phyloP scores from a whole-genome alignment of 2,888 invertebrate genomes.

The Epinotia nisella region DNA sequence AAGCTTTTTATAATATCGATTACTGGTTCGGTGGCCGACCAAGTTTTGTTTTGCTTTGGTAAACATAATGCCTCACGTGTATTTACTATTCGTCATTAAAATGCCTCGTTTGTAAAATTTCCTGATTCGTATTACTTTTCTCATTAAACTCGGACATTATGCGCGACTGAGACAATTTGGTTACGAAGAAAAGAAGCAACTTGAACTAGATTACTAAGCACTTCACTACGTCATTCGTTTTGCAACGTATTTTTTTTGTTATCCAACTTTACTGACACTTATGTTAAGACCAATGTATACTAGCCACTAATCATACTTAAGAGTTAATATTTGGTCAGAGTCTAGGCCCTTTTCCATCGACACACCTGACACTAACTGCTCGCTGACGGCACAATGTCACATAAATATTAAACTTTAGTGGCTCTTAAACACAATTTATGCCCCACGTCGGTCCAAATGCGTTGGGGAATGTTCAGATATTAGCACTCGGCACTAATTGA shows the following conservation, averaged over 20 bases:
- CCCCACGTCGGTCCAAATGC: slow-evolving; percentile 32
- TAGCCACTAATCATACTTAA: slow-evolving; percentile 49
- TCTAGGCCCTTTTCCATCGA: slow-evolving; percentile 48
- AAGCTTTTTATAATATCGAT: background rate
- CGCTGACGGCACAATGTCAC: slow-evolving; percentile 56
- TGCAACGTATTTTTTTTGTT: too few species aligned
- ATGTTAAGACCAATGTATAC: slow-evolving; percentile 37
- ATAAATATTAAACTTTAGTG: slow-evolving; percentile 60
- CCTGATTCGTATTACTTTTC: too few species aligned
- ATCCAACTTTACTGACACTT: background rate
- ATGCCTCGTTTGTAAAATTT: too few species aligned
- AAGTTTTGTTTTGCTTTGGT: slow-evolving; percentile 1
- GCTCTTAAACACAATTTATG: slow-evolving; percentile 44
- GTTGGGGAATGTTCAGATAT: slow-evolving; percentile 31
- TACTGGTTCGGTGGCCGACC: background rate
- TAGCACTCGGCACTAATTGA: slow-evolving; percentile 40
- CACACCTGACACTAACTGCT: slow-evolving; percentile 51
- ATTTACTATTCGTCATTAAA: too few species aligned
- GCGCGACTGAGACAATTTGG: too few species aligned
- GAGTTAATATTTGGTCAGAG: slow-evolving; percentile 33
- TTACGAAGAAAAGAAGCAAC: background rate
- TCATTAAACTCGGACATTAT: too few species aligned
- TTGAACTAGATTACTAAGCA: background rate
- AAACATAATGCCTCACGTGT: background rate
- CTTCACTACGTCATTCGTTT: background rate